Evolutionary conservation across 1,140 invertebrate genomes (phyloP).

Genomic region (Calliphora vicina): DNA sequence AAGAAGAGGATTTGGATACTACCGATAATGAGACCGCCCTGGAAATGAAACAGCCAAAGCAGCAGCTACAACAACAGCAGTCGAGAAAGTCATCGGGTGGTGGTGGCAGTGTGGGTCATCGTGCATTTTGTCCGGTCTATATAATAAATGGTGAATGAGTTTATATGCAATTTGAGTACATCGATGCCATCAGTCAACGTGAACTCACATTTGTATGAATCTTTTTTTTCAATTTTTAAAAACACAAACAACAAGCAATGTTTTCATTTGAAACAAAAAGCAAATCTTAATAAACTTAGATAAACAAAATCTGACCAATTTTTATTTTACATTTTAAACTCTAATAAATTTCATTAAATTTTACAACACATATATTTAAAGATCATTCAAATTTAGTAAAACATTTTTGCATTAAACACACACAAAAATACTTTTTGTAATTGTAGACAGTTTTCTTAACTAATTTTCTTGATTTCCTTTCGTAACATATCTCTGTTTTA

Average conservation of each 20-base stretch:
- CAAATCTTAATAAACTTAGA: not conserved
- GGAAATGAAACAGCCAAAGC: slow-evolving; percentile 37
- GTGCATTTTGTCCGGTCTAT: slow-evolving; percentile 61
- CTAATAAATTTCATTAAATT: too few relatives aligned
- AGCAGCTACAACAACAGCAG: slow-evolving; percentile 51
- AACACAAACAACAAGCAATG: not conserved
- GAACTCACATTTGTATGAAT: slow-evolving; percentile 57
- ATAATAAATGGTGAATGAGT: slow-evolving; percentile 62
- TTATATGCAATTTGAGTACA: slow-evolving; percentile 62
- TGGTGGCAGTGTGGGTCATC: slow-evolving; percentile 15
- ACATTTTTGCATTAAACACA: slow-evolving; percentile 13
- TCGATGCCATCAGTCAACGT: slow-evolving; percentile 56
- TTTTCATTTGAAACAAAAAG: not conserved
- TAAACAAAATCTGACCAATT: not conserved
- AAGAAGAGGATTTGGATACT: slow-evolving; percentile 41
- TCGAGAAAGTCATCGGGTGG: slow-evolving; percentile 41
- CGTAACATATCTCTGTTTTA: not conserved
- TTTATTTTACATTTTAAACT: too few relatives aligned
- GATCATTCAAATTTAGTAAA: not conserved
- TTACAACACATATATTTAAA: too few relatives aligned
- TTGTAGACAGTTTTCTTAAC: not conserved
- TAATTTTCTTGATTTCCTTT: slow-evolving; percentile 7
- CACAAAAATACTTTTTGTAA: not conserved
- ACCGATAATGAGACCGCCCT: slow-evolving; percentile 34
- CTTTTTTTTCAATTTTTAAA: not conserved